Conservation (phyloP, 2,888 invertebrate genomes). For the Plemyria rubiginata region DNA sequence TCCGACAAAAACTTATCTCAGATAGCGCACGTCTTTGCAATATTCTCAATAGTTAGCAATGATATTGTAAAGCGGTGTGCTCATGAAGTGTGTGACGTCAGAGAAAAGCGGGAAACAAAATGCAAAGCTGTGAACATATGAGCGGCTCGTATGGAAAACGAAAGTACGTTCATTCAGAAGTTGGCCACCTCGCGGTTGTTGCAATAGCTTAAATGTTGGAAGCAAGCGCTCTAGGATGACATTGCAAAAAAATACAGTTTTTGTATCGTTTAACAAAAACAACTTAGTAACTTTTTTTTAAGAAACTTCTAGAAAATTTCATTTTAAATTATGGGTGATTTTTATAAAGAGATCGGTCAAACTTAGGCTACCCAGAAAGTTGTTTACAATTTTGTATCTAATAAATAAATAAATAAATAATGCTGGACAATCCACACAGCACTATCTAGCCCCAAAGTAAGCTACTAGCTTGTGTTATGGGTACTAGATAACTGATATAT, state of each 20-base stretch:
- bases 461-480: too few species aligned
- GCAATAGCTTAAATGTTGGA: constrained; percentile 50
- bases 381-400: too few species aligned
- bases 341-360: too few species aligned
- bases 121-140: constrained; percentile 79
- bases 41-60: constrained; percentile 32
- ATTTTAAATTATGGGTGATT: too few species aligned
- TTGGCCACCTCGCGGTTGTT: constrained; percentile 69
- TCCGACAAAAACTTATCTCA: background rate
- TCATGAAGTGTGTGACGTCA: constrained; percentile 75
- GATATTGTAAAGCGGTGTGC: constrained; percentile 48
- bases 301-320: too few species aligned
- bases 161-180: constrained; percentile 84
- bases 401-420: too few species aligned
- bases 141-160: constrained; percentile 82
- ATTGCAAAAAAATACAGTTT: background rate
- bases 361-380: too few species aligned
- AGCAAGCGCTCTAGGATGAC: constrained; percentile 31
- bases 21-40: constrained; percentile 23
- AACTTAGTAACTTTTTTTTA: too few species aligned
- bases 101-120: constrained; percentile 80
- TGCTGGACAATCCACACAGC: too few species aligned
- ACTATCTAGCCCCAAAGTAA: too few species aligned
- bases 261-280: too few species aligned
- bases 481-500: too few species aligned